Base-by-base conservation (phyloP, 2,113 vertebrate species). In the Arvicanthis niloticus region DNA sequence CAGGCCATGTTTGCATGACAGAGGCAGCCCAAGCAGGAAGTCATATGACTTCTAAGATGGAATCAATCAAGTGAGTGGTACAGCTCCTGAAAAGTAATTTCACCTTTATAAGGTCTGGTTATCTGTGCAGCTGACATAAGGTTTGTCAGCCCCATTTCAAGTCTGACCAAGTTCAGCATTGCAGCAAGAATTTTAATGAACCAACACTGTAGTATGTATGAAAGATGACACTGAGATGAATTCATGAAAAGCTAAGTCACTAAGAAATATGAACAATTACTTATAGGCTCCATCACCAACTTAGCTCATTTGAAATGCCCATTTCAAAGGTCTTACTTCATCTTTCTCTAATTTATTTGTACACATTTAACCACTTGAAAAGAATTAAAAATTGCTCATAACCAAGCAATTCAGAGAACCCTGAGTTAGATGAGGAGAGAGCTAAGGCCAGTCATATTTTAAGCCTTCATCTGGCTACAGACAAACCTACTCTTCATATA, bases 1-100 rank as follows among this genome's bases (percentile, higher is more conserved):
- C 98, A 97, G 98, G 98, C 98, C 98, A 98, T 99, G 99, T 99
- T 99, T 99, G 98, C 98, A 98, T 99, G 99, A 98, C 98, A 98
- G 98, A 98, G 97, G 97, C 98, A 98, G 98, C 95, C 97, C 98
- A 98, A 98, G 98, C 98, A 99, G 98, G 98, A 99, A 99, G 98
- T 98, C 98, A 98, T 90, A 97, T 98, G 98, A 99, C 97, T 98
- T 98, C 98, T 98, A 98, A 98, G 98, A 98, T 58, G 89, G 98
- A 99, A 98, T 99, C 98, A 98, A 98, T 99, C 99, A 99, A 99
- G 98, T 98, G 98, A 98, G 97, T 96, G 98, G 98, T 95, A 98
- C 97, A 98, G 98, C 98, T 98, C 97, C 97, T 98, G 98, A 98
- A 99, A 99, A 98, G 98, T 98, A 98, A 98, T 99, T 99, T 99